Evolutionary conservation across 2,113 vertebrate species (phyloP).

Genomic region (Micromys minutus): DNA sequence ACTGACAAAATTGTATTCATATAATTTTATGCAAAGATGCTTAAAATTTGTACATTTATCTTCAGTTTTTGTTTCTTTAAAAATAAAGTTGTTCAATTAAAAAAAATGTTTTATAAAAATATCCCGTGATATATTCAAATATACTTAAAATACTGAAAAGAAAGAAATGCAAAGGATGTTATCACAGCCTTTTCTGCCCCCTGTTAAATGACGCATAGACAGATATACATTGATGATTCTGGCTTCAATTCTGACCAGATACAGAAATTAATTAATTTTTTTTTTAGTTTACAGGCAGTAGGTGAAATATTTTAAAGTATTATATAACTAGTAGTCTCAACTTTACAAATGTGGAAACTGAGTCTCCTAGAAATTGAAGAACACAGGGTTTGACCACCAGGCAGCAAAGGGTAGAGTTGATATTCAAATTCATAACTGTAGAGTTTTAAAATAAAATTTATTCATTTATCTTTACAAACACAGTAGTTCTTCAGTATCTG

Average conservation of each 20-base stretch:
- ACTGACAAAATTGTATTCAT: no score
- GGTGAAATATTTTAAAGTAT: background rate
- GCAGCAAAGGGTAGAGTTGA: background rate
- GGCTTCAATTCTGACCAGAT: background rate
- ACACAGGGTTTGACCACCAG: background rate
- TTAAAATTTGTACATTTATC: no score
- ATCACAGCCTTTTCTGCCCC: background rate
- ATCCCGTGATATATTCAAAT: no score
- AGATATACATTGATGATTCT: background rate
- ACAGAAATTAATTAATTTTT: background rate
- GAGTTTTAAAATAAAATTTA: background rate
- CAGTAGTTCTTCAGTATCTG: background rate
- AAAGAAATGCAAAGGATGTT: background rate
- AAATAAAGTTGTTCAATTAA: no score
- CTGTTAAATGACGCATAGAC: background rate
- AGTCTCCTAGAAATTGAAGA: background rate
- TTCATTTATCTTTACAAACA: background rate
- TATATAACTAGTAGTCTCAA: background rate
- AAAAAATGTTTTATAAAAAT: no score
- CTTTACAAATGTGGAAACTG: constrained; percentile 11
- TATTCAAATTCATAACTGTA: background rate
- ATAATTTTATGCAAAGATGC: no score
- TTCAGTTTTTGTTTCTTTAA: no score
- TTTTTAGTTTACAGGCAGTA: background rate
- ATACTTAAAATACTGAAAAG: no score